Conservation (phyloP, 2,888 invertebrate species). For the Dioctria rufipes region DNA sequence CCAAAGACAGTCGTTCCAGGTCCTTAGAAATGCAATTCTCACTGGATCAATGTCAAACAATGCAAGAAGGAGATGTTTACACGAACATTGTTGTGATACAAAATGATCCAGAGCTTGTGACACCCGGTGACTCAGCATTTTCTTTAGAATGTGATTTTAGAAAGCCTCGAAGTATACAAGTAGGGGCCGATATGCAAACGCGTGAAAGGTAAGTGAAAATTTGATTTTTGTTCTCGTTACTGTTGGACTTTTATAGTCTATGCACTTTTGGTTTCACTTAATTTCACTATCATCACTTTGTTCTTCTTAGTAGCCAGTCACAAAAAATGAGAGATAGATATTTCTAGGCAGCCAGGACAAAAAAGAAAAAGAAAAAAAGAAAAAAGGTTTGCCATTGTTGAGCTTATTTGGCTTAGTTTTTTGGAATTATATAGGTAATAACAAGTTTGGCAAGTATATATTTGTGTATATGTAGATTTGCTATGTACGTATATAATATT, state of each 20-base stretch:
- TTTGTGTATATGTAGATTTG: too few species aligned
- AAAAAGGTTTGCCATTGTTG: constrained; percentile 46
- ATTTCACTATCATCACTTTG: constrained; percentile 2
- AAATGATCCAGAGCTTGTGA: constrained; percentile 78
- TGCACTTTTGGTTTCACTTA: constrained; percentile 18
- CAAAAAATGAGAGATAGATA: constrained; percentile 62
- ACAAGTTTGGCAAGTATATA: too few species aligned
- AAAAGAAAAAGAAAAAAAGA: neutral
- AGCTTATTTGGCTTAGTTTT: constrained; percentile 18
- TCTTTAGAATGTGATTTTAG: constrained; percentile 78
- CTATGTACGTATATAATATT: neutral
- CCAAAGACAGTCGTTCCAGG: constrained; percentile 69
- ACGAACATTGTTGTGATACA: constrained; percentile 77
- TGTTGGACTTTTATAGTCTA: too few species aligned
- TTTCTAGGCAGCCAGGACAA: neutral
- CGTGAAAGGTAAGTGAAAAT: constrained; percentile 69
- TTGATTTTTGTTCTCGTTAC: constrained; percentile 59
- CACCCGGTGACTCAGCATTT: constrained; percentile 79
- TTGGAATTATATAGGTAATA: neutral
- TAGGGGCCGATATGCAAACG: constrained; percentile 73
- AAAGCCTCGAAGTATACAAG: constrained; percentile 73
- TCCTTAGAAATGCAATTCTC: constrained; percentile 74
- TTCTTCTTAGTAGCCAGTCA: constrained; percentile 65
- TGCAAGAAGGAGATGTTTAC: constrained; percentile 74
- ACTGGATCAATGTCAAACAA: constrained; percentile 74